These are phyloP conservation scores for Tadarida brasiliensis DNA, from an alignment of 2,797 vertebrate genomes.

Conservation along the genomic window DNA sequence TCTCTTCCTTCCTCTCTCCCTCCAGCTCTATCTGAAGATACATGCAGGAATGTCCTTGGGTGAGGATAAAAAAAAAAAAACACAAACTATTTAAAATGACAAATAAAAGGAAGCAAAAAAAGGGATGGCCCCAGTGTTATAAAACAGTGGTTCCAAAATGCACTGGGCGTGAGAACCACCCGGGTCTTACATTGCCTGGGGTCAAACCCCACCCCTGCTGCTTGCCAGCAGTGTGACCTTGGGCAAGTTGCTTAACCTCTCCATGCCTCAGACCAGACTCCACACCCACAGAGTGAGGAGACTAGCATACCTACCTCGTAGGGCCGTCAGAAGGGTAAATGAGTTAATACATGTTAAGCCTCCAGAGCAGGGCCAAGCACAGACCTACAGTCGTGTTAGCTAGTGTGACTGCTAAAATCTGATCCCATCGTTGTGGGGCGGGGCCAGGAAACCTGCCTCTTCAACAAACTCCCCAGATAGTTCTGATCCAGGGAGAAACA, in stretches of 20 bases:
- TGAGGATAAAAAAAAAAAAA: background rate
- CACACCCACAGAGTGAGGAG: background rate
- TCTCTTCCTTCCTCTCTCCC: no score
- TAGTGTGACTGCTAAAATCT: background rate
- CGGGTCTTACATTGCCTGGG: background rate
- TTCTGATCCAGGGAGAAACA: background rate
- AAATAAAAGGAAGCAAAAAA: conserved; percentile 50
- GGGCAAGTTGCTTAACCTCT: background rate
- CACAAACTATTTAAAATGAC: background rate
- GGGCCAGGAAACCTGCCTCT: background rate
- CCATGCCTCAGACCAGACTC: background rate
- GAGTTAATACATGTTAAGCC: background rate
- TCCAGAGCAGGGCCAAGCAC: background rate
- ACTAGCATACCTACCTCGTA: background rate
- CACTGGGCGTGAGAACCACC: background rate
- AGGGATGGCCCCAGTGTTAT: background rate
- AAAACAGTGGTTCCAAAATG: conserved; percentile 2
- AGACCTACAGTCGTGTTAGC: background rate
- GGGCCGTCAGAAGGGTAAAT: background rate
- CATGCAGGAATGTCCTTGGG: no score
- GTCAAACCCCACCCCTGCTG: background rate
- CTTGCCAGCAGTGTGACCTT: background rate
- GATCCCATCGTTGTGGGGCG: background rate
- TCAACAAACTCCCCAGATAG: background rate
- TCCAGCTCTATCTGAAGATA: no score